phyloP scores from a whole-genome alignment of 2,113 vertebrate genomes.

The Catharus minimus region DNA sequence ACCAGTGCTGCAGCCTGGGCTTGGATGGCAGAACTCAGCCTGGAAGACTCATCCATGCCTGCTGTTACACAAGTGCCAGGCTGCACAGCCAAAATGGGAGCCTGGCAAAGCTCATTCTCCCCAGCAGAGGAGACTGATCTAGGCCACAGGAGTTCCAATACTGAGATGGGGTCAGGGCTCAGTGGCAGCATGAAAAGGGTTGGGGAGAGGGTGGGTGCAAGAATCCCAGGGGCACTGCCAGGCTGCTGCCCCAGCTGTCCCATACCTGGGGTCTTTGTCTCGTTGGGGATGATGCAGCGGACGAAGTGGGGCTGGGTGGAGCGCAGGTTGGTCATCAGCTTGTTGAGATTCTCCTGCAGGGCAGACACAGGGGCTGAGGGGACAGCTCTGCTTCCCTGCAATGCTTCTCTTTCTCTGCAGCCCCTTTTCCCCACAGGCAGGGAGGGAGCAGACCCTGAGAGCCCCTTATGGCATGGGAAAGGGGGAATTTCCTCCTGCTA shows the following conservation, averaged over 20 bases:
- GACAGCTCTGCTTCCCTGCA: not conserved
- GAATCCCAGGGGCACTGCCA: not conserved
- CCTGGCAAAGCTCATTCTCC: not conserved
- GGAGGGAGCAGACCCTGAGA: not conserved
- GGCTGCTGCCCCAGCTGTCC: not conserved
- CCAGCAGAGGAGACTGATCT: not conserved
- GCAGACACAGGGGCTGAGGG: not conserved
- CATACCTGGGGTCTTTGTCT: slow-evolving; percentile 92
- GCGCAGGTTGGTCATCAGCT: slow-evolving; percentile 93
- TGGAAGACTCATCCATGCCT: not conserved
- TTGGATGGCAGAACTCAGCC: not conserved
- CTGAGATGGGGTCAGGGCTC: not conserved
- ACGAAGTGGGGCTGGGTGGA: slow-evolving; percentile 95
- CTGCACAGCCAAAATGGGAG: not conserved
- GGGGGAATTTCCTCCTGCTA: not conserved
- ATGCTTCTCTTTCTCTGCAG: not conserved
- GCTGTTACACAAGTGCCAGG: not conserved
- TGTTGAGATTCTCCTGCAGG: slow-evolving; percentile 92
- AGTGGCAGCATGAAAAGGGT: not conserved
- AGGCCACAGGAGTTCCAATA: not conserved
- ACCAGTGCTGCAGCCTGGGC: not conserved
- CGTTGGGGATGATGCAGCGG: slow-evolving; percentile 93
- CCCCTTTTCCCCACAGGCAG: not conserved
- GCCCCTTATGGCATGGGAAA: not conserved
- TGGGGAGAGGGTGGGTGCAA: not conserved